Conservation (phyloP, 2,113 vertebrate genomes). For the Mus musculus region GRCm39 chr8:113796501-113797000, state of each 20-base stretch:
- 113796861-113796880: not conserved
- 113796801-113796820: not conserved
- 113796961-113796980: not conserved
- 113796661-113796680: not conserved
- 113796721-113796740: not conserved
- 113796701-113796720: not conserved
- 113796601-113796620: not conserved
- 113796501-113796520: not conserved
- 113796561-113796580: too few species aligned
- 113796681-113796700: not conserved
- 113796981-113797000: not conserved
- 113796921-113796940: not conserved
- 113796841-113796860: not conserved
- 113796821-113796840: not conserved
- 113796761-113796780: not conserved
- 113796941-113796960: fast-evolving
- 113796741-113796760: not conserved
- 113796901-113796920: not conserved
- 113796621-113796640: not conserved
- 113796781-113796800: not conserved
- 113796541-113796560: not conserved
- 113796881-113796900: not conserved
- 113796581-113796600: not conserved
- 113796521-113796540: not conserved
- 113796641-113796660: not conserved